phyloP scores from a whole-genome alignment of 2,888 invertebrate genomes.

The Melipona beecheii region DNA sequence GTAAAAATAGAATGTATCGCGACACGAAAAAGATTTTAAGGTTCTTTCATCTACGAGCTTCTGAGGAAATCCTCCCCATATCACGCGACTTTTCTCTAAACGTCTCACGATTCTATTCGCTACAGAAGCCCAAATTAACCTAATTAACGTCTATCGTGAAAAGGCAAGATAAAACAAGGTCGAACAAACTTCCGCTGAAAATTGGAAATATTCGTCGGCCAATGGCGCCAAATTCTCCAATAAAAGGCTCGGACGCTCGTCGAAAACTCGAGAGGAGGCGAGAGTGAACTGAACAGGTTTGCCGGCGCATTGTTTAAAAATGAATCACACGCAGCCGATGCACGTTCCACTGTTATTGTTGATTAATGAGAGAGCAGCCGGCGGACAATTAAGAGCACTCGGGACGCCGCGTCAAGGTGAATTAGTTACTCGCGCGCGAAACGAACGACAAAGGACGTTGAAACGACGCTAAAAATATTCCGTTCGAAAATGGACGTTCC shows the following conservation, averaged over 20 bases:
- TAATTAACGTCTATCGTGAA: neutral
- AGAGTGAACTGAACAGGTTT: neutral
- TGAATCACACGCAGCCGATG: constrained; percentile 13
- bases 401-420: neutral
- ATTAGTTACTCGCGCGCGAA: neutral
- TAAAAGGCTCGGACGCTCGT: neutral
- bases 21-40: too few species aligned
- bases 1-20: too few species aligned
- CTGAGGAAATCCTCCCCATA: too few species aligned
- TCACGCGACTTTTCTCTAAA: neutral
- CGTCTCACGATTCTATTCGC: neutral
- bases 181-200: too few species aligned
- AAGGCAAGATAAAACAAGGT: neutral
- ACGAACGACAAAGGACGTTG: neutral
- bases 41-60: too few species aligned
- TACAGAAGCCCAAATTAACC: neutral
- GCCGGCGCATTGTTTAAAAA: constrained; percentile 10
- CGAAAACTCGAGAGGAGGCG: neutral
- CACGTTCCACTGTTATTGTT: neutral
- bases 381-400: constrained; percentile 19
- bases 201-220: neutral
- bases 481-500: constrained; percentile 17
- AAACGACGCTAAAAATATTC: constrained; percentile 4
- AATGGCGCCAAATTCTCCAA: neutral
- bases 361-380: constrained; percentile 22